Evolutionary conservation across 2,797 vertebrate genomes (phyloP), one percentile per base, ranked within the genome.

Genomic region (Pachyuromys duprasi): DNA sequence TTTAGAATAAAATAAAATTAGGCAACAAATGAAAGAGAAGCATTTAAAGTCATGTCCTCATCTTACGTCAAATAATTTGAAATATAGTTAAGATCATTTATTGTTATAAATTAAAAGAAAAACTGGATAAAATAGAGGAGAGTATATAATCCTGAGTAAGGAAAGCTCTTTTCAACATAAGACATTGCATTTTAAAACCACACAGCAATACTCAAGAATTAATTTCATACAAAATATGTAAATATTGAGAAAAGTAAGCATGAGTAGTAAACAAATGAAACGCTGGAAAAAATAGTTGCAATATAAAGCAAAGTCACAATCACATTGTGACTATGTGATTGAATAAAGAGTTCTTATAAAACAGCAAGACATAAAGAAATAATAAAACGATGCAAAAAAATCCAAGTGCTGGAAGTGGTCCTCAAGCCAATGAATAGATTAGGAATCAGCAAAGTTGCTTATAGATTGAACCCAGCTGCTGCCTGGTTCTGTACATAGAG

Each of bases 251-350:
- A 95, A 94, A 69, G 76, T 63, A 92, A 90, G 65, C 14, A 89
- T 89, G 82, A n/a, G 93, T 74, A 93, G 13, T 57, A 90, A 90
- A 82, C 33, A 93, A 87, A 89, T 70, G 15, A 83, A 96, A 96
- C 49, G 3, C 11, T 80, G 49, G 24, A 12, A 75, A 49, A 95
- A 95, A 39, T 62, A 75, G 75, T 86, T 94, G 36, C 18, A 91
- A 83, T 72, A 65, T 76, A 79, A 92, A 67, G 55, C 53, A 92
- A 69, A 92, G 5, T 39, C 74, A 26, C 74, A 67, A 78, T 49
- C 49, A 49, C 26, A 86, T 53, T 75, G 31, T 69, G 22, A 65
- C 57, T 86, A 24, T 80, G 45, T 62, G 70, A 83, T 26, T 42
- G 26, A 65, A 42, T 83, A 20, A 65, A 65, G 15, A 20, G 11